A percentile compares a stretch with the other conserved stretches of the same genome.
phyloP scores from a whole-genome alignment of 2,113 vertebrate species.

The Brachyistius frenatus region DNA sequence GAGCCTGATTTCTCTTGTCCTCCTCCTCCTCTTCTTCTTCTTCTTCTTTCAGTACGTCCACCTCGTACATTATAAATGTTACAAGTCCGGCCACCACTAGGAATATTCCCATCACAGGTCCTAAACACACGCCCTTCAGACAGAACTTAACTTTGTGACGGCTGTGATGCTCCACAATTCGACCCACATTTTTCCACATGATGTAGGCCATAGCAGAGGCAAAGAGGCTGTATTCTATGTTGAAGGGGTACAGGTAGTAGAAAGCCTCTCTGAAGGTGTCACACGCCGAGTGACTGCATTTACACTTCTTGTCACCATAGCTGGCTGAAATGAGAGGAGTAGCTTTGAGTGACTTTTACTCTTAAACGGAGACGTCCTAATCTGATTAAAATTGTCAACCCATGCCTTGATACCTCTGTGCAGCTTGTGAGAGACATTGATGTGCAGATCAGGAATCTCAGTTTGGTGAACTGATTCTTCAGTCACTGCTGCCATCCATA shows the following conservation, averaged over 20 bases:
- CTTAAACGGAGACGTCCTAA: background rate
- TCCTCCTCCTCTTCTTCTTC: background rate
- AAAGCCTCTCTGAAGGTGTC: conserved; percentile 89
- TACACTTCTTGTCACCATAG: conserved; percentile 69
- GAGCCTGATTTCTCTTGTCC: conserved; percentile 70
- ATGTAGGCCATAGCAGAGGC: conserved; percentile 93
- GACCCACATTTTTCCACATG: conserved; percentile 96
- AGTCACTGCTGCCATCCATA: conserved; percentile 93
- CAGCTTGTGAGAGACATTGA: conserved; percentile 29
- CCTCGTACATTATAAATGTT: conserved; percentile 89
- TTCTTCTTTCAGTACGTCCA: conserved; percentile 75
- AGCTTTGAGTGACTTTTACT: background rate
- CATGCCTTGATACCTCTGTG: conserved; percentile 53
- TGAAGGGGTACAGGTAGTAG: conserved; percentile 94
- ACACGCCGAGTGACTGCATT: conserved; percentile 86
- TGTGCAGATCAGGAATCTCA: conserved; percentile 49
- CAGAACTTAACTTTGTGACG: conserved; percentile 79
- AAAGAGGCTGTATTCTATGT: conserved; percentile 96
- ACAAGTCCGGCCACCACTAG: conserved; percentile 86
- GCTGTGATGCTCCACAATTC: conserved; percentile 82
- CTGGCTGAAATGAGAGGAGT: conserved; percentile 59
- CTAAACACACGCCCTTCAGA: conserved; percentile 83
- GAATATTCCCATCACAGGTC: conserved; percentile 83
- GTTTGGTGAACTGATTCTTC: conserved; percentile 93
- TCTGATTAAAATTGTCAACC: background rate